phyloP scores from a whole-genome alignment of 2,113 vertebrate genomes.

The Protomyctophum bolini region DNA sequence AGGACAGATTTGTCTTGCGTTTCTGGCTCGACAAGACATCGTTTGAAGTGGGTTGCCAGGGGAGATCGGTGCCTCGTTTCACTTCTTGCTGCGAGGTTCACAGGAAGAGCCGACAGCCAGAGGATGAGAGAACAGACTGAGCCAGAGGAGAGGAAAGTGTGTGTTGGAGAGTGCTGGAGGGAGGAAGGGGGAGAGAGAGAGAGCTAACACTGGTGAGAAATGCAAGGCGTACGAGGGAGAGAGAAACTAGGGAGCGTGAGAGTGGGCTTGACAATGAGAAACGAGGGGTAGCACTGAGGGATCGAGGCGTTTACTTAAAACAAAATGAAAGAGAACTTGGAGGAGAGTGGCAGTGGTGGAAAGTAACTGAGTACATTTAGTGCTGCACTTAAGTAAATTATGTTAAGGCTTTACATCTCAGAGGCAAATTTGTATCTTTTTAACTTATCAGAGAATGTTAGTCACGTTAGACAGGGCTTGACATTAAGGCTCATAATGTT shows the following conservation, averaged over 20 bases:
- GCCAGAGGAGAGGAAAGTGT: neutral
- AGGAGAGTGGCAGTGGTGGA: neutral
- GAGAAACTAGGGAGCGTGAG: slow-evolving; percentile 19
- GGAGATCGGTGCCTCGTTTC: slow-evolving; percentile 58
- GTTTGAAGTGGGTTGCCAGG: neutral
- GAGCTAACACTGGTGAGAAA: neutral
- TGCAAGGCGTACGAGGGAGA: neutral
- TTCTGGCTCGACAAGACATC: too few species aligned
- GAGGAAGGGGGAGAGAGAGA: neutral
- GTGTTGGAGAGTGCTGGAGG: neutral
- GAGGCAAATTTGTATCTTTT: too few species aligned
- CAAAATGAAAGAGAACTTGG: neutral
- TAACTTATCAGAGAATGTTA: too few species aligned
- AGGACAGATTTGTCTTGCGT: too few species aligned
- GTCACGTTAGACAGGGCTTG: too few species aligned
- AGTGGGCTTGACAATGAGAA: slow-evolving; percentile 3
- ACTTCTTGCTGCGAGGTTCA: slow-evolving; percentile 62
- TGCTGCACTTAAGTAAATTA: too few species aligned
- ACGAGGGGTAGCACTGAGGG: neutral
- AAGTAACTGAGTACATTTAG: too few species aligned
- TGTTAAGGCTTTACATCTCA: too few species aligned
- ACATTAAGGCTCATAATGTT: too few species aligned
- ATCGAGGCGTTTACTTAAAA: neutral
- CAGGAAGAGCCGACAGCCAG: slow-evolving; percentile 61
- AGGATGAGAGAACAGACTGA: slow-evolving; percentile 20